Evolutionary conservation across 2,113 vertebrate genomes (phyloP).

Genomic region (Etia nguti): DNA sequence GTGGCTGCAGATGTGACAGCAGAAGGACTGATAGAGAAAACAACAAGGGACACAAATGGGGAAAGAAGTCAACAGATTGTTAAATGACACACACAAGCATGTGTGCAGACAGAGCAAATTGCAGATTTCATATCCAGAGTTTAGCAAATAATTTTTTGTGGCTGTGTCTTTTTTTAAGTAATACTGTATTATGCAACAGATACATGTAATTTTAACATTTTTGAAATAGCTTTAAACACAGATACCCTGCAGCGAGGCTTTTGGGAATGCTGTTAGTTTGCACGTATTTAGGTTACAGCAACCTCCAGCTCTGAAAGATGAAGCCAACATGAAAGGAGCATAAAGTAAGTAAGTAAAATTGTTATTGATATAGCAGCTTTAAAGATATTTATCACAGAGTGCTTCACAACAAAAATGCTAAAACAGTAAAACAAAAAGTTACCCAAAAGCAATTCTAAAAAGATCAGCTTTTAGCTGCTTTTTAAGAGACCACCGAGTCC

Average conservation of each 20-base stretch:
- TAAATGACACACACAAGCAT: background rate
- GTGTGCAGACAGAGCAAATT: background rate
- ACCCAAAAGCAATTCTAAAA: background rate
- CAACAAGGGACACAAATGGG: background rate
- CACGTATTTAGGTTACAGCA: background rate
- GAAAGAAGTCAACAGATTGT: background rate
- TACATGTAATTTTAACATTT: background rate
- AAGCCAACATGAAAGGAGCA: background rate
- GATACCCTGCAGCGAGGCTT: background rate
- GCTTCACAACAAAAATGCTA: background rate
- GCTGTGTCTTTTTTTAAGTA: background rate
- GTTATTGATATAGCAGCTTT: background rate
- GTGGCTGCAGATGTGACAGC: conserved; percentile 29
- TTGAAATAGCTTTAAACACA: background rate
- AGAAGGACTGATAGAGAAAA: background rate
- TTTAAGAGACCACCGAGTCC: background rate
- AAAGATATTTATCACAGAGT: background rate
- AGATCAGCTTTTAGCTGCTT: background rate
- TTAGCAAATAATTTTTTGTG: background rate
- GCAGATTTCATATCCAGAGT: background rate
- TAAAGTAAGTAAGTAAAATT: background rate
- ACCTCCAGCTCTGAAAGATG: background rate
- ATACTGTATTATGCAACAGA: background rate
- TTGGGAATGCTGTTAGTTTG: background rate
- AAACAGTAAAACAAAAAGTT: background rate